phyloP scores from a whole-genome alignment of 2,797 vertebrate genomes.

The Hydrocynus forskahlii region DNA sequence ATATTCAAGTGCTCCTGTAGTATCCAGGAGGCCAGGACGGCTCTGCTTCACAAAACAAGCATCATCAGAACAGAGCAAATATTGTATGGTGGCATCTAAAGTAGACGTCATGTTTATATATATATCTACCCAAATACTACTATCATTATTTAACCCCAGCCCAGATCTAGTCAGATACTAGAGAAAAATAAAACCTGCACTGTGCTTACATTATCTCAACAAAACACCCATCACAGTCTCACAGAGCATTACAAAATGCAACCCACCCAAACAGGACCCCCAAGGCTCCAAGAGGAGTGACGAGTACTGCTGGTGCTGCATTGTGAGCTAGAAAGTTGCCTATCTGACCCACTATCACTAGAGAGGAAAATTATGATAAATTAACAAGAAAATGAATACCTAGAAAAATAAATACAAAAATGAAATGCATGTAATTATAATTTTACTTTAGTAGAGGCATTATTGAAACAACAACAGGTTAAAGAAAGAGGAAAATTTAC shows the following conservation, averaged over 20 bases:
- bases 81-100: not conserved
- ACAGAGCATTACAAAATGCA: not conserved
- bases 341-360: slow-evolving; percentile 94
- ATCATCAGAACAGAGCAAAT: not conserved
- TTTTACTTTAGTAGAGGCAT: not conserved
- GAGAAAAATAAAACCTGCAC: no score
- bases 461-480: not conserved
- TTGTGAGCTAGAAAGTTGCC: slow-evolving; percentile 97
- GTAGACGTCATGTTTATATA: no score
- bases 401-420: not conserved
- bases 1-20: slow-evolving; percentile 90
- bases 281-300: slow-evolving; percentile 95
- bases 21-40: slow-evolving; percentile 90
- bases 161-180: no score
- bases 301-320: slow-evolving; percentile 89
- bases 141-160: no score
- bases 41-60: slow-evolving; percentile 76
- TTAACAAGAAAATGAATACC: no score
- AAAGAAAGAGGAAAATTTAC: slow-evolving; percentile 61
- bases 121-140: no score
- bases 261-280: slow-evolving; percentile 96
- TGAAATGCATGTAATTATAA: not conserved
- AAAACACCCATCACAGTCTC: no score
- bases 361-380: slow-evolving; percentile 48
- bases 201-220: no score